Evolutionary conservation across 2,113 vertebrate species (phyloP), one percentile per base, ranked within the genome.

Genomic region (Neolamprologus sp.): DNA sequence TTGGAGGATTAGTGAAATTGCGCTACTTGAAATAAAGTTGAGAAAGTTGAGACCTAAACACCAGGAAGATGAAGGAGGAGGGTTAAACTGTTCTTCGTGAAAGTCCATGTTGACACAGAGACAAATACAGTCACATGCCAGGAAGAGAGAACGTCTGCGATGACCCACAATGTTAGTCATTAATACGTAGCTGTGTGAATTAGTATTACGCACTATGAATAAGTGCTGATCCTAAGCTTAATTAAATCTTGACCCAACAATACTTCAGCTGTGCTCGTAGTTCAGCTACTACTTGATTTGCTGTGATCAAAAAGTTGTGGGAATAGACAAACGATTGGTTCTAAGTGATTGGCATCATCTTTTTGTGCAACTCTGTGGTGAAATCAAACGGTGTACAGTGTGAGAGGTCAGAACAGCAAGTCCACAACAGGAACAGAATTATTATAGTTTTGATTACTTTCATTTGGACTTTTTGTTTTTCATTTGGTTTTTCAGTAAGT

Each of bases 381-480:
- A 68, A 68, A 21, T 68, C 33, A 40, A 37, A 68, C 0, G n/a
- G n/a, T 40, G 35, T 8, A 68, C 63, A 9, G 65, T 71, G 3
- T 71, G 35, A 73, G 65, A 42, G 65, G 37, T 71, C 37, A 40
- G 35, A 68, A 40, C 17, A 63, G 58, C 30, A 63, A 63, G 30
- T 35, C 17, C 17, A 35, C 30, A 63, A 7, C 4, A 63, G 58
- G 0, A 68, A 37, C 35, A 23, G 35, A 42, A 40, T 71, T 23
- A 71, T 71, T 42, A 23, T 23, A 23, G n/a, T 71, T 68, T 68
- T 21, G 19, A 37, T 68, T 37, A 13, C 11, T 68, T 37, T 68
- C 11, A 68, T 68, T 68, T 68, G 33, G 33, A 68, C 33, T 68
- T 21, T 68, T 68, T 68, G 19, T 21, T 68, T 68, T 68, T n/a